Base-by-base conservation (phyloP, 1,140 invertebrate species). In the Halyomorpha halys region DNA sequence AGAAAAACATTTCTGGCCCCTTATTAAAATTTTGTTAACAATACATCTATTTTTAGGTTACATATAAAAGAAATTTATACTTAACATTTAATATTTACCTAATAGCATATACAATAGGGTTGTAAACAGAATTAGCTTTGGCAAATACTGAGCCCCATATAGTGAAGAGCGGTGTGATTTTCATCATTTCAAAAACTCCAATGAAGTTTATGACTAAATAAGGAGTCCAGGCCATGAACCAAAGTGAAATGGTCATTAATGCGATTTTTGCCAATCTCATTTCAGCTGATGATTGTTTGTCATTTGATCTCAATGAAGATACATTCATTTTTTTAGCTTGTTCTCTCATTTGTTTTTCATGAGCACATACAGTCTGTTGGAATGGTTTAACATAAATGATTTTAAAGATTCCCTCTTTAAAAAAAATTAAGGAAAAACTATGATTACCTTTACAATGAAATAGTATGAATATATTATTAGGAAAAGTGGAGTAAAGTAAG, bases 261-360 rank as follows among this genome's bases (percentile, higher is more conserved):
- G 89, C 87, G 60, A 91, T 83, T 77, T 89, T 89, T 39, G 87
- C 87, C 67, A 89, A 72, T 78, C 87, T 87, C 69, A 80, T 82
- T 77, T 88, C 86, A 15, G 86, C 82, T 68, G 84, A 86, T 59
- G 82, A 39, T 39, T 39, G 79, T 64, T 80, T 79, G 25, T 80
- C 76, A 68, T 81, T 78, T 68, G 87, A 85, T 71, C 87, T 74
- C 61, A 89, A 75, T 1, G 86, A 89, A 60, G 86, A 82, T 14
- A 90, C 87, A 71, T 89, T 89, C 87, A 89, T 90, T 74, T 89
- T 89, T 74, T 88, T 89, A 4, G 87, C 87, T 75, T 89, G 87
- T 71, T 89, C 86, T 61, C 85, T 75, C 86, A 92, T 90, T 49
- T 80, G 78, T 74, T 85, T 86, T 72, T 91, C 88, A 71, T 93